A percentile compares a stretch with the other conserved stretches of the same genome.
Evolutionary conservation across 2,797 vertebrate species (phyloP).

Genomic region (Delichon dasypus): DNA sequence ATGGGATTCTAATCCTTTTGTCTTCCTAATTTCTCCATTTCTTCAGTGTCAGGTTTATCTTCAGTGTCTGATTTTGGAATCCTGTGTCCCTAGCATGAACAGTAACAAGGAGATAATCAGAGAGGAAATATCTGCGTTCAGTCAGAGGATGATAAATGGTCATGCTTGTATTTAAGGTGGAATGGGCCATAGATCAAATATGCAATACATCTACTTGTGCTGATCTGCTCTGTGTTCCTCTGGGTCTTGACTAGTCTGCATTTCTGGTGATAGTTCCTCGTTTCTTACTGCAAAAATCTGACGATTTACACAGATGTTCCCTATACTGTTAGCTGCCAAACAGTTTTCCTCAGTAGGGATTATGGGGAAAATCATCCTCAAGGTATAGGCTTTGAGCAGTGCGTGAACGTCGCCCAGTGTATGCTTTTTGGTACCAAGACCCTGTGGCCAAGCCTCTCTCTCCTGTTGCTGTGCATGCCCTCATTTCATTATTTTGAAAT

Average conservation of each 20-base stretch:
- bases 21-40: background rate
- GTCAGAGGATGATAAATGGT: background rate
- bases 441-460: background rate
- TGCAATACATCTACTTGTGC: background rate
- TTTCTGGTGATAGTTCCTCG: background rate
- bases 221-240: background rate
- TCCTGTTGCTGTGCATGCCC: rapidly evolving
- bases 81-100: background rate
- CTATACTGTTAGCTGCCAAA: background rate
- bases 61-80: background rate
- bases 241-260: background rate
- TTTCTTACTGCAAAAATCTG: background rate
- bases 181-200: background rate
- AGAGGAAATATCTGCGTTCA: background rate
- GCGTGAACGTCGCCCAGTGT: rapidly evolving
- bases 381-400: background rate
- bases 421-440: background rate
- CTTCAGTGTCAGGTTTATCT: background rate
- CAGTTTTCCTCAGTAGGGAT: background rate
- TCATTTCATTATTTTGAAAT: background rate
- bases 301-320: background rate
- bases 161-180: background rate
- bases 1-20: background rate
- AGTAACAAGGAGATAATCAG: background rate
- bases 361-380: background rate